phyloP scores from a whole-genome alignment of 2,113 vertebrate genomes.

The Sorex fumeus region DNA sequence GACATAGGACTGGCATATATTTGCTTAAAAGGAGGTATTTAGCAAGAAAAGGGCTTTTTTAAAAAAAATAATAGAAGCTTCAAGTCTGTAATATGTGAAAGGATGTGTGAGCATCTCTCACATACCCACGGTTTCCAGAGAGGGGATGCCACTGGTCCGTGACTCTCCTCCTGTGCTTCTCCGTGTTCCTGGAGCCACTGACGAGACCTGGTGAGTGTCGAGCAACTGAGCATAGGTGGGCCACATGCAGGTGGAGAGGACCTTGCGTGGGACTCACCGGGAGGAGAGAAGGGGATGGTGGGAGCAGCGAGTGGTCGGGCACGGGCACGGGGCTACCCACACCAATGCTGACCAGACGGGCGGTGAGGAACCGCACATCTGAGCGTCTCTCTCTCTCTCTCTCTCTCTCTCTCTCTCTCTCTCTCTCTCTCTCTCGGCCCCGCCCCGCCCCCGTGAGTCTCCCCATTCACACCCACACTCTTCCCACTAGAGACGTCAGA shows the following conservation, averaged over 20 bases:
- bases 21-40: neutral
- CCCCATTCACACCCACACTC: neutral
- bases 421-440: too few relatives aligned
- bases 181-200: neutral
- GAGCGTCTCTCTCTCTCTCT: neutral
- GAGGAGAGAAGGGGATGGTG: neutral
- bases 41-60: neutral
- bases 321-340: too few relatives aligned
- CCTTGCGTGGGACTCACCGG: neutral
- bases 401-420: neutral
- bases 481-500: neutral
- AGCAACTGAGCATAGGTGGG: rapidly evolving
- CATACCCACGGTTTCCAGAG: too few relatives aligned
- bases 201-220: neutral
- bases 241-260: neutral
- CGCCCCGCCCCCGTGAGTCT: neutral
- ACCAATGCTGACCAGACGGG: neutral
- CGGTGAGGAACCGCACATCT: neutral
- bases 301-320: neutral
- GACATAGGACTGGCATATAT: neutral
- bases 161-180: too few relatives aligned
- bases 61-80: neutral
- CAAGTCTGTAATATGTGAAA: neutral
- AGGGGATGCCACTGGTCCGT: too few relatives aligned
- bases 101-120: too few relatives aligned